These are phyloP conservation scores for Aspiorhynchus laticeps DNA, from an alignment of 2,113 vertebrate species.

Conservation along the genomic window DNA sequence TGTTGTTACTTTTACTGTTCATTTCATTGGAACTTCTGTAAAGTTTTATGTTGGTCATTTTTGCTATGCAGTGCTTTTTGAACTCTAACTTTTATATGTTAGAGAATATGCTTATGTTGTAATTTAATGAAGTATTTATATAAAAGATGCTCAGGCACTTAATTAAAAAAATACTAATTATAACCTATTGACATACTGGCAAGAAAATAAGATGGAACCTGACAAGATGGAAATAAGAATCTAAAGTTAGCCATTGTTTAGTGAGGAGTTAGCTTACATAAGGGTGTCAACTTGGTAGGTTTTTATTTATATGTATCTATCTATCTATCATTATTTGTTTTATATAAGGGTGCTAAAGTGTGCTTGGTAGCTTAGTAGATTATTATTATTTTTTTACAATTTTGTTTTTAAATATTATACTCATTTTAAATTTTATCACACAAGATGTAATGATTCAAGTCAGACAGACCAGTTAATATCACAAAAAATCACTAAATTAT, in stretches of 20 bases:
- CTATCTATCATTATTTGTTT: too few relatives aligned
- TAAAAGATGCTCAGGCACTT: background rate
- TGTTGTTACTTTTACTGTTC: slow-evolving; percentile 16
- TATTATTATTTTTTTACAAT: too few relatives aligned
- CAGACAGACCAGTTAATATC: background rate
- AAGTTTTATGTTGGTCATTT: background rate
- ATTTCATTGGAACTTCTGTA: background rate
- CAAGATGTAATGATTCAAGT: background rate
- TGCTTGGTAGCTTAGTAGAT: too few relatives aligned
- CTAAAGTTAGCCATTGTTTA: background rate
- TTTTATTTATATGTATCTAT: too few relatives aligned
- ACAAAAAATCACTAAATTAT: background rate
- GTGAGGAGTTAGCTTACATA: background rate
- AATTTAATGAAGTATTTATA: background rate
- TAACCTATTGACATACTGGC: background rate
- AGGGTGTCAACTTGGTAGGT: background rate
- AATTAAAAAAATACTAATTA: background rate
- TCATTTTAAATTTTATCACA: too few relatives aligned
- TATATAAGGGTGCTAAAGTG: too few relatives aligned
- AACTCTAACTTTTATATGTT: background rate
- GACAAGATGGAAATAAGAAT: background rate
- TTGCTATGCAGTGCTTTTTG: background rate
- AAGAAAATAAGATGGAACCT: background rate
- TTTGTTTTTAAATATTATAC: too few relatives aligned
- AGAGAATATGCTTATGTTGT: background rate